Evolutionary conservation across 2,797 vertebrate genomes (phyloP).

Genomic region (Pseudochaenichthys georgianus): DNA sequence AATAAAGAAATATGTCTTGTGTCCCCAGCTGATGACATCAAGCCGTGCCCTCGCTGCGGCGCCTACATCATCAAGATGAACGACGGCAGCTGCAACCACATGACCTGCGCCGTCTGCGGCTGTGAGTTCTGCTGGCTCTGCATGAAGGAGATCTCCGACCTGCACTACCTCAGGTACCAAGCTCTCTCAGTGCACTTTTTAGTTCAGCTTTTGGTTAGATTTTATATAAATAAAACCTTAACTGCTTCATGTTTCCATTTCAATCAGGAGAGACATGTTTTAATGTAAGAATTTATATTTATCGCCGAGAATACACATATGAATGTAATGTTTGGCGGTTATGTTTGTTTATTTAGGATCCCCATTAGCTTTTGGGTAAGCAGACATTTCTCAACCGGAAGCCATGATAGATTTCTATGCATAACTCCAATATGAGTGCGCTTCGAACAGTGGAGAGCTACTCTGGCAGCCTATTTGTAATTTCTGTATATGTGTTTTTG

Average conservation of each 20-base stretch:
- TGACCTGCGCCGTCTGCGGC: constrained; percentile 98
- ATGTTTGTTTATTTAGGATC: too few relatives aligned
- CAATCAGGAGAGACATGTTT: too few relatives aligned
- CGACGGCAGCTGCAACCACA: constrained; percentile 98
- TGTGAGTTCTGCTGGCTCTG: constrained; percentile 99
- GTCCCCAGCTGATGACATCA: constrained; percentile 94
- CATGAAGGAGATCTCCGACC: constrained; percentile 99
- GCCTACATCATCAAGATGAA: constrained; percentile 99
- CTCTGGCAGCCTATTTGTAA: too few relatives aligned
- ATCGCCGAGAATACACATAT: too few relatives aligned
- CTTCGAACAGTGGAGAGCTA: too few relatives aligned
- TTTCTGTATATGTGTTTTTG: too few relatives aligned
- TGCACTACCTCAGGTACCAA: constrained; percentile 98
- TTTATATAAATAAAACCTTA: not conserved
- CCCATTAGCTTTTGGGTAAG: too few relatives aligned
- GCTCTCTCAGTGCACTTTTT: rapidly evolving
- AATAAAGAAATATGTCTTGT: not conserved
- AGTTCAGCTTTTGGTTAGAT: rapidly evolving
- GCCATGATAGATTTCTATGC: too few relatives aligned
- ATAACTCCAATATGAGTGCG: too few relatives aligned
- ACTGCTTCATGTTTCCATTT: not conserved
- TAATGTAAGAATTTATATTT: too few relatives aligned
- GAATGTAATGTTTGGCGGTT: too few relatives aligned
- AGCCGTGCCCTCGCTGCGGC: constrained; percentile 96
- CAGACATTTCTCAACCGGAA: too few relatives aligned